phyloP scores from a whole-genome alignment of 1,140 invertebrate genomes.

The Homarus americanus region DNA sequence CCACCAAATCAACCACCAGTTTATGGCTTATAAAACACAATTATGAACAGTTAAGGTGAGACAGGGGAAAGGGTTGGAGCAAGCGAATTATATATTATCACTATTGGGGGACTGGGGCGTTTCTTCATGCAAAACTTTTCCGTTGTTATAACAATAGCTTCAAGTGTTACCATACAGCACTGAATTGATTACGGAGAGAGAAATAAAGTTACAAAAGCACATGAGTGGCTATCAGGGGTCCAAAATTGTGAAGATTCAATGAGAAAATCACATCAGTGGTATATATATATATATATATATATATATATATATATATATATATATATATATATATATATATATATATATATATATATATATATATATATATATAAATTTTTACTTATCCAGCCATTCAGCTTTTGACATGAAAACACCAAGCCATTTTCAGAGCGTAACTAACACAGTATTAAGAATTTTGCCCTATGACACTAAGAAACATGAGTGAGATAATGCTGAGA shows the following conservation, averaged over 20 bases:
- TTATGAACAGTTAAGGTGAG: slow-evolving; percentile 38
- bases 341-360: slow-evolving; percentile 28
- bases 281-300: slow-evolving; percentile 27
- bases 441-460: slow-evolving; percentile 34
- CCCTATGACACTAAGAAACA: slow-evolving; percentile 43
- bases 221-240: slow-evolving; percentile 30
- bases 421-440: slow-evolving; percentile 60
- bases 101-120: slow-evolving; percentile 19
- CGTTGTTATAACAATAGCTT: slow-evolving; percentile 6
- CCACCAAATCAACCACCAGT: slow-evolving; percentile 44
- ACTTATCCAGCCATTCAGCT: slow-evolving; percentile 61
- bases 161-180: slow-evolving; percentile 40
- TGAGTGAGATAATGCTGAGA: slow-evolving; percentile 58
- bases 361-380: slow-evolving; percentile 47
- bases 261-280: slow-evolving; percentile 53
- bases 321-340: background rate
- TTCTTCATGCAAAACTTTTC: slow-evolving; percentile 42
- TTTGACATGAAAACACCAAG: slow-evolving; percentile 59
- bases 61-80: slow-evolving; percentile 28
- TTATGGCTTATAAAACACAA: slow-evolving; percentile 32
- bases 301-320: slow-evolving; percentile 11
- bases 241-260: slow-evolving; percentile 49
- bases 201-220: slow-evolving; percentile 43
- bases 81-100: slow-evolving; percentile 46
- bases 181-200: slow-evolving; percentile 36